A percentile compares a stretch with the other conserved stretches of the same genome.
phyloP scores from a whole-genome alignment of 1,140 invertebrate genomes.

The Artemia franciscana region DNA sequence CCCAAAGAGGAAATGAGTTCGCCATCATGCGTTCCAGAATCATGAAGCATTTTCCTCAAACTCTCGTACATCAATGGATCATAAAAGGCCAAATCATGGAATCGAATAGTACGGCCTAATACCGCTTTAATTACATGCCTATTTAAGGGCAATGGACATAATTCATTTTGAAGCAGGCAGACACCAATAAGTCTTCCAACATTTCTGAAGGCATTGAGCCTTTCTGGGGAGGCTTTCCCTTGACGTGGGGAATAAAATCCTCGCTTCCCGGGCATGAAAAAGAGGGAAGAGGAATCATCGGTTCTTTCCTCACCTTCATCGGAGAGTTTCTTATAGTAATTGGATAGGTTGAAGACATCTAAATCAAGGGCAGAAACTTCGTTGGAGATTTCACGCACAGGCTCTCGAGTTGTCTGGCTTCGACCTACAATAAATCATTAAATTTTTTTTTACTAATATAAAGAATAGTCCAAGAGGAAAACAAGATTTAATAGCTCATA shows the following conservation, averaged over 20 bases:
- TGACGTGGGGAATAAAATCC: constrained; percentile 89
- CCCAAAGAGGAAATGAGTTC: constrained; percentile 64
- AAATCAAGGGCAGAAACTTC: constrained; percentile 30
- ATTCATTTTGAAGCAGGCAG: constrained; percentile 89
- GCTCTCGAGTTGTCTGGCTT: neutral
- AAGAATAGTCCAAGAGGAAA: no score
- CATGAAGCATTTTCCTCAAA: constrained; percentile 71
- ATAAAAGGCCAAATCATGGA: constrained; percentile 97
- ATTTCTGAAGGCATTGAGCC: constrained; percentile 93
- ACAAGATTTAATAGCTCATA: no score
- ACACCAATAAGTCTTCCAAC: constrained; percentile 87
- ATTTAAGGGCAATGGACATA: constrained; percentile 91
- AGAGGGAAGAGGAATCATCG: constrained; percentile 75
- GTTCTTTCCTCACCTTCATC: constrained; percentile 25
- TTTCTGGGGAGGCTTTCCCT: constrained; percentile 63
- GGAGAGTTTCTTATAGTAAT: constrained; percentile 24
- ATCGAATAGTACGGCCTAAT: constrained; percentile 67
- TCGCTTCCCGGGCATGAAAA: constrained; percentile 86
- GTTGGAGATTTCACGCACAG: constrained; percentile 18
- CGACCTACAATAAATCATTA: neutral
- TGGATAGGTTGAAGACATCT: constrained; percentile 58
- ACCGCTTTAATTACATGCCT: constrained; percentile 84
- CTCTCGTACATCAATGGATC: constrained; percentile 95
- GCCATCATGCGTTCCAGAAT: constrained; percentile 65
- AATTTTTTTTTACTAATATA: no score